Conservation (phyloP, 2,797 vertebrate genomes). For the Sebastes umbrosus region DNA sequence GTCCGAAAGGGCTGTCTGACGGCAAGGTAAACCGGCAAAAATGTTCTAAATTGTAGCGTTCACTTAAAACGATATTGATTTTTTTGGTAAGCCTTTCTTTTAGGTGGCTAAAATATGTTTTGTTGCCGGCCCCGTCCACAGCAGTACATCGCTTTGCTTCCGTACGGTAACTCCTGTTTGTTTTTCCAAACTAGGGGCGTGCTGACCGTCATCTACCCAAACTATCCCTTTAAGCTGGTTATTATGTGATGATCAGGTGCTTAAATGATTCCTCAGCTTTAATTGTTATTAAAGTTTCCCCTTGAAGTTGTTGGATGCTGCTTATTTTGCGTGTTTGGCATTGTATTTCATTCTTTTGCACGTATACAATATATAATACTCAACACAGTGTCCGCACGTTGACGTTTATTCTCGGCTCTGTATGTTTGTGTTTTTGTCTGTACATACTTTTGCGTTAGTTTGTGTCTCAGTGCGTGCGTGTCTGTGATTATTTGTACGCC, state of each 20-base stretch:
- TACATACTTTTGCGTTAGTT: constrained; percentile 4
- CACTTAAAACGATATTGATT: too few relatives aligned
- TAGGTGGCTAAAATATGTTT: too few relatives aligned
- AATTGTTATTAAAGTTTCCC: neutral
- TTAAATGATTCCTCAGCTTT: constrained; percentile 13
- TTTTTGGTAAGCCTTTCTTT: too few relatives aligned
- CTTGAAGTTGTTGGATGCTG: constrained; percentile 3
- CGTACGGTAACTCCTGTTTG: too few relatives aligned
- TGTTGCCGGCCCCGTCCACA: too few relatives aligned
- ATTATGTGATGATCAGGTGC: constrained; percentile 20
- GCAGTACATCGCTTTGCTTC: too few relatives aligned
- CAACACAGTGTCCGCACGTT: neutral
- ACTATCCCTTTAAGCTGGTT: neutral
- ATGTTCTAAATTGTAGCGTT: too few relatives aligned
- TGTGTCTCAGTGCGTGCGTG: constrained; percentile 32
- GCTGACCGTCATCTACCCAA: too few relatives aligned
- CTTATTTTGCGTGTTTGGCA: neutral
- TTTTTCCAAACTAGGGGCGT: too few relatives aligned
- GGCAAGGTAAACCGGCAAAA: too few relatives aligned
- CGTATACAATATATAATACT: neutral
- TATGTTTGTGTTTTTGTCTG: constrained; percentile 17
- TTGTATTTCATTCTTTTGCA: neutral
- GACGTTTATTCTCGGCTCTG: neutral
- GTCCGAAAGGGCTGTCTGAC: too few relatives aligned
- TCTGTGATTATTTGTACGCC: constrained; percentile 52